Evolutionary conservation across 2,797 vertebrate species (phyloP).

Genomic region (Pachyuromys duprasi): DNA sequence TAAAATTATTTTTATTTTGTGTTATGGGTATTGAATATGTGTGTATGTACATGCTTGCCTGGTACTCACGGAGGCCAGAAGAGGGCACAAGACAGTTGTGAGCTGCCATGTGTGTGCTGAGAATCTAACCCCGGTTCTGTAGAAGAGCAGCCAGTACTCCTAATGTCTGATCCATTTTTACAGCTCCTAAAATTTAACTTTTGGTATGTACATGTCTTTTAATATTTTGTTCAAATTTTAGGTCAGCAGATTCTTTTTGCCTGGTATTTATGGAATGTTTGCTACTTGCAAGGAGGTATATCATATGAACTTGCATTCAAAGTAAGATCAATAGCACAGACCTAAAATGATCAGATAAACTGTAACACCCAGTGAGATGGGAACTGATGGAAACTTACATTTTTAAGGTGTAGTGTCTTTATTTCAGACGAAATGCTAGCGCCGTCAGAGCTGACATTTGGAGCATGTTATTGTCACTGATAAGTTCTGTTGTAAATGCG

Average conservation of each 20-base stretch:
- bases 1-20: not conserved
- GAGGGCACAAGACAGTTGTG: too few species aligned
- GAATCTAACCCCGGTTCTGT: not conserved
- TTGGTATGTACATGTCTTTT: not conserved
- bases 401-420: not conserved
- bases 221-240: slow-evolving; percentile 25
- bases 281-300: not conserved
- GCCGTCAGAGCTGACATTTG: not conserved
- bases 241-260: not conserved
- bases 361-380: not conserved
- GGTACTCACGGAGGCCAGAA: not conserved
- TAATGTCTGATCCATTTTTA: not conserved
- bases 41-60: not conserved
- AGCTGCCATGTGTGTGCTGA: not conserved
- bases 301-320: not conserved
- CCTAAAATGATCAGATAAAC: not conserved
- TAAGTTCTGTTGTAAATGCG: not conserved
- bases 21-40: not conserved
- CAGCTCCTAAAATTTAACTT: not conserved
- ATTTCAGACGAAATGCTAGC: not conserved
- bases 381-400: not conserved
- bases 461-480: not conserved
- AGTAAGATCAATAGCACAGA: not conserved
- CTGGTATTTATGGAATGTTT: not conserved
- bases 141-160: not conserved